Evolutionary conservation across 2,888 invertebrate species (phyloP).

Genomic region (Drosophila sordidula): DNA sequence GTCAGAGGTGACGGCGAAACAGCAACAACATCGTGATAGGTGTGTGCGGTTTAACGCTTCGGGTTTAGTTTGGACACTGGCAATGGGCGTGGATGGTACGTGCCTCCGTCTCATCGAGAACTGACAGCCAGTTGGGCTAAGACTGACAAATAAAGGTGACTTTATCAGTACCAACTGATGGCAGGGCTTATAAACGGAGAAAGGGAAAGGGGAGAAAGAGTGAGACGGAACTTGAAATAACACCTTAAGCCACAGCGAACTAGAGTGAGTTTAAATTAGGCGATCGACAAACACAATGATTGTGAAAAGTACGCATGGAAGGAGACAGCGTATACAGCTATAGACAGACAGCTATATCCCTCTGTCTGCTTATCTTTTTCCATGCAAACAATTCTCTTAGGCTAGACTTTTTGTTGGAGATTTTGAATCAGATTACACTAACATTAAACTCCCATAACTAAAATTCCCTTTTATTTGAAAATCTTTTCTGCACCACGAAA

Average conservation of each 20-base stretch:
- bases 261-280: slow-evolving; percentile 1
- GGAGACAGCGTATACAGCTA: too few relatives aligned
- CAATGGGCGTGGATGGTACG: slow-evolving; percentile 54
- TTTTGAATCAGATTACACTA: too few relatives aligned
- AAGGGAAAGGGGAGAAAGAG: background rate
- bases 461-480: too few relatives aligned
- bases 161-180: slow-evolving; percentile 71
- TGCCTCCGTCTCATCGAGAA: slow-evolving; percentile 45
- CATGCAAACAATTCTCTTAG: too few relatives aligned
- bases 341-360: too few relatives aligned
- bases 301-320: too few relatives aligned
- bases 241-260: slow-evolving; percentile 13
- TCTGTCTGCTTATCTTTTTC: too few relatives aligned
- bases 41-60: slow-evolving; percentile 80
- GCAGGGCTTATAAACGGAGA: slow-evolving; percentile 44
- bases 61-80: slow-evolving; percentile 41
- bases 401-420: too few relatives aligned
- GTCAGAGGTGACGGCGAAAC: slow-evolving; percentile 56
- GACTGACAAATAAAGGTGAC: slow-evolving; percentile 79
- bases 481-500: too few relatives aligned
- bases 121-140: slow-evolving; percentile 61
- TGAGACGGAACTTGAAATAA: background rate
- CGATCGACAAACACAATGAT: background rate
- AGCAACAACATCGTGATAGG: slow-evolving; percentile 60
- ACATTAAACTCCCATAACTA: too few relatives aligned